A percentile compares a stretch with the other conserved stretches of the same genome.
phyloP scores from a whole-genome alignment of 2,888 invertebrate genomes.

The Drosophila antonietae region DNA sequence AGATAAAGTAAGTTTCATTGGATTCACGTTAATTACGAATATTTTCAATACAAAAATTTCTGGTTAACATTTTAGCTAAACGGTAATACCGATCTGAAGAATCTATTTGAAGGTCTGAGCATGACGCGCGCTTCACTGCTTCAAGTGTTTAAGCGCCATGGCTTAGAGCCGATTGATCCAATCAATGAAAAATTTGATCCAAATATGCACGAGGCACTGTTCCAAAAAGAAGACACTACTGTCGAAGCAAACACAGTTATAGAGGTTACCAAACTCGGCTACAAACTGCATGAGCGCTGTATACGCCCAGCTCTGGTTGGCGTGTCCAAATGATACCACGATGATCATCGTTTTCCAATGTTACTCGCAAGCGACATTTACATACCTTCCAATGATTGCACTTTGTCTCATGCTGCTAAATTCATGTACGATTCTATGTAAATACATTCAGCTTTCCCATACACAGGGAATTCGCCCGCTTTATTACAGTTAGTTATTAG shows the following conservation, averaged over 20 bases:
- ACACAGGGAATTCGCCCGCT: conserved; percentile 24
- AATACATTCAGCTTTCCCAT: conserved; percentile 36
- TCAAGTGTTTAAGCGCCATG: conserved; percentile 95
- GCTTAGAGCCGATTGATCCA: conserved; percentile 94
- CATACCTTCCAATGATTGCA: conserved; percentile 56
- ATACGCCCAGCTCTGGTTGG: conserved; percentile 98
- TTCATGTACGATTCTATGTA: conserved; percentile 61
- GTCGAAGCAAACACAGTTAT: conserved; percentile 94
- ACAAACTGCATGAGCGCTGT: conserved; percentile 96
- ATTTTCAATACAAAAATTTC: neutral
- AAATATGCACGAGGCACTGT: conserved; percentile 97
- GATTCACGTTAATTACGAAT: conserved; percentile 86
- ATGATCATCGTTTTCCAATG: neutral
- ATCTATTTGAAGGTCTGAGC: conserved; percentile 93
- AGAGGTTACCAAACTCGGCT: conserved; percentile 97
- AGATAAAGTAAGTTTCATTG: conserved; percentile 86
- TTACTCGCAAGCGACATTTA: conserved; percentile 25
- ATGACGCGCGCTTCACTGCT: conserved; percentile 95
- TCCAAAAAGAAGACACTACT: conserved; percentile 94
- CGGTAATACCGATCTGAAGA: conserved; percentile 86
- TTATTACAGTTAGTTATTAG: conserved; percentile 41
- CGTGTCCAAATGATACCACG: conserved; percentile 88
- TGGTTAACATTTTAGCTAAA: conserved; percentile 13
- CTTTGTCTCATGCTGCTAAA: conserved; percentile 66
- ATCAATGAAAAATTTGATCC: conserved; percentile 98